Conservation (phyloP, 1,140 invertebrate species). For the Drosophila prosaltans region DNA sequence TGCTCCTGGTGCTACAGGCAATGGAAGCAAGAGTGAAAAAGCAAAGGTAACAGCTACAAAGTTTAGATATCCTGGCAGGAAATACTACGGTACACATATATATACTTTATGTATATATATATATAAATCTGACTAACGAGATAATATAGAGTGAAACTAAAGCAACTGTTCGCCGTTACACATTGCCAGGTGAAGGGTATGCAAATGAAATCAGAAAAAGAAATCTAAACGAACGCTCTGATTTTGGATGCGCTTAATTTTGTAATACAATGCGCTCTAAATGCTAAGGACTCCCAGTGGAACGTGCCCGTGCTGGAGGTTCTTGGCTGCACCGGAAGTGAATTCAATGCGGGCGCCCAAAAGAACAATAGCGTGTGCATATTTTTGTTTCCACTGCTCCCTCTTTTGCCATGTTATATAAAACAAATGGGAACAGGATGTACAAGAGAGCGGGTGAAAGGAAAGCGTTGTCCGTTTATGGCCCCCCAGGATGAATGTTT, state of each 20-base stretch:
- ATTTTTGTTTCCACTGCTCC: slow-evolving; percentile 6
- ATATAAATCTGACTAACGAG: neutral
- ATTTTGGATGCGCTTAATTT: slow-evolving; percentile 74
- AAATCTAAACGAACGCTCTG: slow-evolving; percentile 65
- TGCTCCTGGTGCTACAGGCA: slow-evolving; percentile 32
- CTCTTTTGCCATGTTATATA: slow-evolving; percentile 1
- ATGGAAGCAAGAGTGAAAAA: slow-evolving; percentile 15
- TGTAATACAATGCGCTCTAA: slow-evolving; percentile 41
- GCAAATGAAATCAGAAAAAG: slow-evolving; percentile 34
- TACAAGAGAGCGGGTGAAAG: slow-evolving; percentile 37
- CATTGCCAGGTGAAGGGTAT: neutral
- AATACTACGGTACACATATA: neutral
- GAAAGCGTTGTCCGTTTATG: slow-evolving; percentile 50
- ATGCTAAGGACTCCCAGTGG: slow-evolving; percentile 51
- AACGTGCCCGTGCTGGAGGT: slow-evolving; percentile 47
- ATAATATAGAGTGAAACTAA: neutral
- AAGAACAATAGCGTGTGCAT: slow-evolving; percentile 56
- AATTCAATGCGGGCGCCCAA: slow-evolving; percentile 68
- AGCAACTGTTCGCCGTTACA: neutral
- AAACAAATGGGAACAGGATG: slow-evolving; percentile 65
- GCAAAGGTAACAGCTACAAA: neutral
- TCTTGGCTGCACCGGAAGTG: slow-evolving; percentile 62
- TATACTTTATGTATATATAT: neutral
- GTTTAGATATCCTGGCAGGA: slow-evolving; percentile 25
- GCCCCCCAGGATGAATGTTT: slow-evolving; percentile 49